Base-by-base conservation (phyloP, 2,113 vertebrate genomes). In the Typhlomys cinereus region DNA sequence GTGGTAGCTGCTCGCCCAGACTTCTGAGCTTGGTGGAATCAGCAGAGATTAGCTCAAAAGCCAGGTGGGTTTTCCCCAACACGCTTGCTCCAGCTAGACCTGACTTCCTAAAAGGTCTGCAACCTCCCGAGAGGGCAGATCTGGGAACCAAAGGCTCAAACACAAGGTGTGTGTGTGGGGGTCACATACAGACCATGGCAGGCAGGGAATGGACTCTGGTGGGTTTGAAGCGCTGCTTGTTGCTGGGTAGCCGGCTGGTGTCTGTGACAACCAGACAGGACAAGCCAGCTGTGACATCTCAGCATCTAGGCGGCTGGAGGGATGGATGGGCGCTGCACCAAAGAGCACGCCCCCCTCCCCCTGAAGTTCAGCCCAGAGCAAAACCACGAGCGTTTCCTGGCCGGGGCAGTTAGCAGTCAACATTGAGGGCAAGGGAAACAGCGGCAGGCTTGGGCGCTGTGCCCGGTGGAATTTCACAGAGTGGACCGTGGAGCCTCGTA, bases 401-500 rank as follows among this genome's bases (percentile, higher is more conserved):
- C n/a, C 27, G 41, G 2, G 17, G 0, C 18, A 54, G 36, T 5
- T 21, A n/a, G 13, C 69, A 39, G 71, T 57, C 27, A 61, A 81
- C 62, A 64, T 83, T 76, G 86, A 87, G 80, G 91, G 62, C 87
- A 46, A 0, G 18, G 73, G 46, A 84, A 93, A 57, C 57, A 59
- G 7, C 46, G 57, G 36, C 48, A 1, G 2, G 50, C 36, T 70
- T 73, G 52, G 85, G n/a, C 87, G 52, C 31, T 5, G 0, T 57
- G 80, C 41, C 71, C 17, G 67, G 62, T 57, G 83, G 86, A 88
- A 95, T 92, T 95, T 89, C 94, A 90, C 59, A 23, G 80, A 87
- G 89, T 73, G 67, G 64, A 54, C 0, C 0, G 25, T 7, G 57
- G 48, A 67, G 21, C 89, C 50, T 67, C 20, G 41, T 92, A 61